Conservation (phyloP, 2,888 invertebrate genomes). For the Drosophila antonietae region DNA sequence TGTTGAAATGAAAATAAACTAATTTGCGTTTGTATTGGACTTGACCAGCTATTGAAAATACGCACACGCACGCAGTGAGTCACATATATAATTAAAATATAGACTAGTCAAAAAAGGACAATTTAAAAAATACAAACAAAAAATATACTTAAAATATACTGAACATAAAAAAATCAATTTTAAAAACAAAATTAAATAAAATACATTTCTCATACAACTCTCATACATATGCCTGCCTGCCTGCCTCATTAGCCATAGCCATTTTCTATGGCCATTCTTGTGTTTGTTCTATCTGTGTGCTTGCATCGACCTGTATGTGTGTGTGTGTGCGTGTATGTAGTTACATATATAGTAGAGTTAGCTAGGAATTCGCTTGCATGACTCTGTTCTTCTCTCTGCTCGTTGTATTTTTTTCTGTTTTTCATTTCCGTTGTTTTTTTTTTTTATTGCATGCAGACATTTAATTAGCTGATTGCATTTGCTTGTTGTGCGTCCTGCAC, state of each 20-base stretch:
- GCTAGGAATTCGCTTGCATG: slow-evolving; percentile 46
- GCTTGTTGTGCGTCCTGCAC: slow-evolving; percentile 40
- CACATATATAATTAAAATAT: slow-evolving; percentile 51
- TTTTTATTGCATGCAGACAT: slow-evolving; percentile 55
- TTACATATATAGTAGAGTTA: slow-evolving; percentile 34
- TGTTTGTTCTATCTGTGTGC: slow-evolving; percentile 36
- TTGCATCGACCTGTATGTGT: slow-evolving; percentile 1
- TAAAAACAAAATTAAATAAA: not conserved
- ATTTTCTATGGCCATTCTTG: slow-evolving; percentile 38
- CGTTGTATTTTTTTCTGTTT: slow-evolving; percentile 15
- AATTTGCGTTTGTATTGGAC: slow-evolving; percentile 83
- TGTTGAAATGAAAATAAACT: slow-evolving; percentile 46
- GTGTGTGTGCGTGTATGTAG: slow-evolving; percentile 15
- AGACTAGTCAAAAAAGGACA: slow-evolving; percentile 38
- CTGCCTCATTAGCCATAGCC: slow-evolving; percentile 53
- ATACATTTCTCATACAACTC: slow-evolving; percentile 53
- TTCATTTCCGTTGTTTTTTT: slow-evolving; percentile 12
- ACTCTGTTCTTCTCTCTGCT: slow-evolving; percentile 13
- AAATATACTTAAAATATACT: slow-evolving; percentile 30
- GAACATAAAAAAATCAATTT: slow-evolving; percentile 24
- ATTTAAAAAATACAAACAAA: slow-evolving; percentile 15
- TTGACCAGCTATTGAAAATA: slow-evolving; percentile 79
- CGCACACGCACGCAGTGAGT: slow-evolving; percentile 86
- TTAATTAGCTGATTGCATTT: slow-evolving; percentile 72
- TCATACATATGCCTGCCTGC: slow-evolving; percentile 34